Base-by-base conservation (phyloP, 2,888 invertebrate genomes). In the Panzeria rudis region DNA sequence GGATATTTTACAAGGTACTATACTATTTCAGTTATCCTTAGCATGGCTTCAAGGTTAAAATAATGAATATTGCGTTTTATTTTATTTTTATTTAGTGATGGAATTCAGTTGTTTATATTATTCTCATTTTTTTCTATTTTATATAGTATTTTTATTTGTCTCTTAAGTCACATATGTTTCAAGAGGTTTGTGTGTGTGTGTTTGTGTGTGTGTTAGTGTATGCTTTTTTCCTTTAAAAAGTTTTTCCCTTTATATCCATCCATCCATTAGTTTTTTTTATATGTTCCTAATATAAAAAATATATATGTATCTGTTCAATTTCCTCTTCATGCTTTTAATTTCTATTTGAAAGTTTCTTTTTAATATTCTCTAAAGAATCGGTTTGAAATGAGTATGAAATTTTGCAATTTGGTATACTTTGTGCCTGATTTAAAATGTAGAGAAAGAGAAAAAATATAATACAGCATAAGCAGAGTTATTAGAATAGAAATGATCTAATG, bases 21-120 rank as follows among this genome's bases (percentile, higher is more conserved):
- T 8, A 13, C 15, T 56, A 23, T 50, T 44, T 41, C 35, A 72
- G 23, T 64, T 56, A 56, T 66, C 17, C 44, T 25, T 73, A 61
- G 23, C 41, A 52, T 52, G 9, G 50, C 78, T 78, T 77, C 83
- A 83, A 78, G 83, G 83, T 83, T 78, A 68, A 73, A 73, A 78
- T 72, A 77, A 72, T 66, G 66, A 76, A 76, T 52, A 78, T 66
- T 71, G 66, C 41, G 64, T 82, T 76, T 59, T 9, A 72, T 78
- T 79, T 81, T 52, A 81, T 52, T 81, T 73, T 73, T 81, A 75
- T 81, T 68, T 52, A 44, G 75, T 75, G 75, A 41, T 54, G 59
- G 68, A 81, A 52, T 75, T 80, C 9, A 35, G 32, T 77, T 59
- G 29, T 29, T 5, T 29, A 4, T 29, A 4, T 29, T 5, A 35